These are phyloP conservation scores for Dolichotis patagonum DNA, from an alignment of 2,113 vertebrate genomes.

Conservation along the genomic window DNA sequence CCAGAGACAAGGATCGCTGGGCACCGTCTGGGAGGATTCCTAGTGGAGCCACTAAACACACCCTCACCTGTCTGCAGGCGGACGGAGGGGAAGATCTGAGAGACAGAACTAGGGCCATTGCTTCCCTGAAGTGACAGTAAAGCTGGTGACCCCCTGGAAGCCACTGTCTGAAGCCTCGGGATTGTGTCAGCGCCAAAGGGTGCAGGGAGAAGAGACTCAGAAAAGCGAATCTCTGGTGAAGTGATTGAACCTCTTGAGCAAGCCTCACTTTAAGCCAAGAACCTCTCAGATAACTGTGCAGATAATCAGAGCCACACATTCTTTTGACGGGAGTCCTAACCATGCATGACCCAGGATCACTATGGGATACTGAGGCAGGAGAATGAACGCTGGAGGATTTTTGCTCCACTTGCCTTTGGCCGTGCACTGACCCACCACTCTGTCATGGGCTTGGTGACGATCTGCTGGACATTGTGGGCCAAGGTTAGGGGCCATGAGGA, in stretches of 20 bases:
- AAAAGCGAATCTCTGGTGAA: neutral
- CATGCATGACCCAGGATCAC: fast-evolving
- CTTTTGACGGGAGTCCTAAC: neutral
- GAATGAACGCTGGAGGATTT: neutral
- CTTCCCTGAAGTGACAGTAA: neutral
- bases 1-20: fast-evolving
- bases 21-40: too few relatives aligned
- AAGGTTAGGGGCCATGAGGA: neutral
- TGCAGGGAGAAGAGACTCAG: fast-evolving
- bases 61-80: neutral
- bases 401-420: neutral
- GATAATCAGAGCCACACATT: neutral
- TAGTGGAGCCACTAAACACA: neutral
- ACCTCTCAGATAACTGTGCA: neutral
- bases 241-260: neutral
- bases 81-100: neutral
- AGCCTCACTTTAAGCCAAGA: neutral
- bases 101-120: fast-evolving
- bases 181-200: fast-evolving
- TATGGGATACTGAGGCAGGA: neutral
- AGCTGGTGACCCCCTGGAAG: neutral
- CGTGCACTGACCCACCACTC: neutral
- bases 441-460: neutral
- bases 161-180: fast-evolving
- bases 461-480: neutral